Evolutionary conservation across 2,113 vertebrate genomes (phyloP), one percentile per base, ranked within the genome.

Genomic region (Silurus meridionalis): DNA sequence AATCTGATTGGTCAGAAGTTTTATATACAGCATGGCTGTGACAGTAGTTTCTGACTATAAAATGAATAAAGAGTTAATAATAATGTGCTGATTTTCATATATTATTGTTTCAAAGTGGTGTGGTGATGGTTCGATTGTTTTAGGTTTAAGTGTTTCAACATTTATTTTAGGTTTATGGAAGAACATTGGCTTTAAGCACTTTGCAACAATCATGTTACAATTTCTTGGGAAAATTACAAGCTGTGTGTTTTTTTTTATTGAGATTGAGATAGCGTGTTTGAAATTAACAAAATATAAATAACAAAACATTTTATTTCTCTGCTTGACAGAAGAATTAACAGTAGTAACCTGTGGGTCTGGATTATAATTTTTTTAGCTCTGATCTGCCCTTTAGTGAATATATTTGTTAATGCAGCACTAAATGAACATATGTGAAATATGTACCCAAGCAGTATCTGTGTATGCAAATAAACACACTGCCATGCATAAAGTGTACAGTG

Each of bases 401-500:
- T 19, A 17, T 14, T 11, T 17, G 7, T 28, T 67, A 11, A n/a
- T 37, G 25, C 25, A 28, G 25, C 66, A 69, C 37, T 37, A 37
- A 37, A 37, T 37, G 37, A 2, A 37, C 37, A 37, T 37, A 37
- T 37, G 37, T 37, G 37, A 37, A 37, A 37, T 37, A 37, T 37
- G 37, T 10, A 2, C 15, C 3, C 11, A 69, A 7, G 14, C 7
- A 74, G 5, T 4, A 78, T 17, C 23, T 28, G 0, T 9, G 6
- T 15, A 48, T 50, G 58, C 5, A 6, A 19, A 63, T 28, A 37
- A 60, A 7, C 37, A 61, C 0, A 15, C 6, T 8, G 0, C n/a
- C 66, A 10, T 28, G 55, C 15, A 15, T 78, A 4, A n/a, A 50
- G 5, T 57, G 15, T 79, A 25, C 28, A 84, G 71, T 91, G 10